Evolutionary conservation across 1,140 invertebrate species (phyloP).

Genomic region (Samia ricini): DNA sequence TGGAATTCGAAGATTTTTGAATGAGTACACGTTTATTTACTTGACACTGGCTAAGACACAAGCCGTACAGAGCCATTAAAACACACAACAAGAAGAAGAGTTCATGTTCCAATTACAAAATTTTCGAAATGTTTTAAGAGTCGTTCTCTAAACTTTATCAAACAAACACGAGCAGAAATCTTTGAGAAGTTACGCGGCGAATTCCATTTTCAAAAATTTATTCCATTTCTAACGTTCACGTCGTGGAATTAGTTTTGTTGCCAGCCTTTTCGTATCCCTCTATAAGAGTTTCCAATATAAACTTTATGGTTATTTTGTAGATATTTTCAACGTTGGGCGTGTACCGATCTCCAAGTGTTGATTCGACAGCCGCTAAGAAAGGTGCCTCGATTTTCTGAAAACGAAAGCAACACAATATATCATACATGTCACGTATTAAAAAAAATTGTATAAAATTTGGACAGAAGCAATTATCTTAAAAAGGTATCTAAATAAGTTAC

Average conservation of each 20-base stretch:
- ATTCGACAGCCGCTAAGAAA: conserved; percentile 91
- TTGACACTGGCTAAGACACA: too few relatives aligned
- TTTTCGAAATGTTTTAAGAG: neutral
- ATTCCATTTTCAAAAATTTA: too few relatives aligned
- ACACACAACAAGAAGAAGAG: too few relatives aligned
- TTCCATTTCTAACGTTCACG: conserved; percentile 40
- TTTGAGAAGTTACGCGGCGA: too few relatives aligned
- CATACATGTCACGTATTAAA: too few relatives aligned
- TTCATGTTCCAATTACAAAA: neutral
- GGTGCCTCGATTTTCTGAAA: conserved; percentile 93
- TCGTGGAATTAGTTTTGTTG: conserved; percentile 37
- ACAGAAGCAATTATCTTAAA: too few relatives aligned
- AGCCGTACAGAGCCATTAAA: too few relatives aligned
- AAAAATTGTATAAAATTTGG: too few relatives aligned
- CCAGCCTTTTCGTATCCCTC: conserved; percentile 85
- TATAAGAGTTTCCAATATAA: conserved; percentile 91
- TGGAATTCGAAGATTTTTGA: neutral
- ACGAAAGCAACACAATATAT: conserved; percentile 7
- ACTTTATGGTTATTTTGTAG: conserved; percentile 94
- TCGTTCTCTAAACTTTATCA: too few relatives aligned
- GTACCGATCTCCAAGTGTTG: conserved; percentile 91
- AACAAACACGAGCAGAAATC: too few relatives aligned
- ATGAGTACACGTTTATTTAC: too few relatives aligned
- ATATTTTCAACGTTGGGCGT: conserved; percentile 94
- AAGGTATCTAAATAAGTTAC: too few relatives aligned